A percentile compares a stretch with the other conserved stretches of the same genome.
Conservation (phyloP, 2,888 invertebrate genomes). For the Scaptomyza parva region DNA sequence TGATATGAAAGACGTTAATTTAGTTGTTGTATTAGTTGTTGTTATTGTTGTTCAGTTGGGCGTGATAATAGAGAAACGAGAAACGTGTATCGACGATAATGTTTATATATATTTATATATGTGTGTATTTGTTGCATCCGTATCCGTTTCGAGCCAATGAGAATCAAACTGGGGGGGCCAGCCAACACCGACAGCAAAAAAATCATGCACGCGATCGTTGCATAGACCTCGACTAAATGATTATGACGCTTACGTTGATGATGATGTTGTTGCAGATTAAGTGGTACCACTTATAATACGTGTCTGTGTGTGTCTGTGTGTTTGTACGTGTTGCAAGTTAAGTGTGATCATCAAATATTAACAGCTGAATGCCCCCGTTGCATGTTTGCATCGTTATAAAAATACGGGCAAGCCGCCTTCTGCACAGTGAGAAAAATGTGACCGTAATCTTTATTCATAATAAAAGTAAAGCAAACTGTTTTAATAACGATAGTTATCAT, state of each 20-base stretch:
- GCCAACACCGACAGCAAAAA: slow-evolving; percentile 30
- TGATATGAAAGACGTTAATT: slow-evolving; percentile 48
- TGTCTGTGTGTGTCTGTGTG: slow-evolving; percentile 7
- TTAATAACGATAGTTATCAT: background rate
- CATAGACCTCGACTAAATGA: slow-evolving; percentile 18
- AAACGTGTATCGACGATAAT: slow-evolving; percentile 25
- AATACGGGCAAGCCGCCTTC: background rate
- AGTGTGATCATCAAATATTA: slow-evolving; percentile 24
- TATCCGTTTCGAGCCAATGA: slow-evolving; percentile 62
- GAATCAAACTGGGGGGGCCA: slow-evolving; percentile 30
- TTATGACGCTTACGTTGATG: slow-evolving; percentile 1
- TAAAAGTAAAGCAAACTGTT: no score
- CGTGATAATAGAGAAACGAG: slow-evolving; percentile 43
- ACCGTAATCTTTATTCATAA: no score
- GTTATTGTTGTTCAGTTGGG: slow-evolving; percentile 44
- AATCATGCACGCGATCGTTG: slow-evolving; percentile 51
- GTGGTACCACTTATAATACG: slow-evolving; percentile 55
- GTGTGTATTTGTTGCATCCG: slow-evolving; percentile 68
- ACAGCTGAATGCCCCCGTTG: slow-evolving; percentile 5
- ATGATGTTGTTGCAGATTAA: slow-evolving; percentile 57
- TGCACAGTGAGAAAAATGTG: background rate
- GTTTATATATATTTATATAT: no score
- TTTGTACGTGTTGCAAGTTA: slow-evolving; percentile 39
- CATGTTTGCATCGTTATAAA: background rate
- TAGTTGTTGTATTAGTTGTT: slow-evolving; percentile 9